phyloP scores from a whole-genome alignment of 2,113 vertebrate genomes.

The Rhinolophus sinicus region DNA sequence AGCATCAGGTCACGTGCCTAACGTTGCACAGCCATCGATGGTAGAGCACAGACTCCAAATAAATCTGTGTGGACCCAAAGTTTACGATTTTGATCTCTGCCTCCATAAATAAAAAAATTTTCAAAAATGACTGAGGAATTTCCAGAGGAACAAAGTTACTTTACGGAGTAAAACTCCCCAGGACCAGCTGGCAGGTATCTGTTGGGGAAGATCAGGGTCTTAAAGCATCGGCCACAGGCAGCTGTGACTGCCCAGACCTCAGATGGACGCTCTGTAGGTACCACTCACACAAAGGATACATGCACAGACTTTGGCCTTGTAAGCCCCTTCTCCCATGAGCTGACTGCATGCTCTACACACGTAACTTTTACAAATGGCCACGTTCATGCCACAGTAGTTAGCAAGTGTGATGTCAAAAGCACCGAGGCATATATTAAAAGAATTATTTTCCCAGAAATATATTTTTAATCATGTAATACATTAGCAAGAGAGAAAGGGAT shows the following conservation, averaged over 20 bases:
- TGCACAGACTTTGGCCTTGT: neutral
- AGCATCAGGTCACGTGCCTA: neutral
- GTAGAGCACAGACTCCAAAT: neutral
- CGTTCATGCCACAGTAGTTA: neutral
- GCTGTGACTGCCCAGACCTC: neutral
- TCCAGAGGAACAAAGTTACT: neutral
- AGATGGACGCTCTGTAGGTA: neutral
- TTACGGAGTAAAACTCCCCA: neutral
- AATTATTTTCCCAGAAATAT: constrained; percentile 3
- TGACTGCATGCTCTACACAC: rapidly evolving
- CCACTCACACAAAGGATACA: neutral
- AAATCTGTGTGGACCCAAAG: neutral
- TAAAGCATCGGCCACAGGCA: neutral
- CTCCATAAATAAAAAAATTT: neutral
- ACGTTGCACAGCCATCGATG: rapidly evolving
- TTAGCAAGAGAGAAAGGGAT: neutral
- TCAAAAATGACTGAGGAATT: neutral
- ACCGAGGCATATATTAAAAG: neutral
- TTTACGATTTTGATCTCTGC: neutral
- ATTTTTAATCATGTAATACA: constrained; percentile 44
- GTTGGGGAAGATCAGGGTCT: neutral
- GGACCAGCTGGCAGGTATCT: neutral
- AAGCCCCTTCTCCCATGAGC: too few relatives aligned
- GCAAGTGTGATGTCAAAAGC: neutral
- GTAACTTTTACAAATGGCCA: neutral